Base-by-base conservation (phyloP, 92 coral and sea anemone species). In the Zoanthus gigantus region DNA sequence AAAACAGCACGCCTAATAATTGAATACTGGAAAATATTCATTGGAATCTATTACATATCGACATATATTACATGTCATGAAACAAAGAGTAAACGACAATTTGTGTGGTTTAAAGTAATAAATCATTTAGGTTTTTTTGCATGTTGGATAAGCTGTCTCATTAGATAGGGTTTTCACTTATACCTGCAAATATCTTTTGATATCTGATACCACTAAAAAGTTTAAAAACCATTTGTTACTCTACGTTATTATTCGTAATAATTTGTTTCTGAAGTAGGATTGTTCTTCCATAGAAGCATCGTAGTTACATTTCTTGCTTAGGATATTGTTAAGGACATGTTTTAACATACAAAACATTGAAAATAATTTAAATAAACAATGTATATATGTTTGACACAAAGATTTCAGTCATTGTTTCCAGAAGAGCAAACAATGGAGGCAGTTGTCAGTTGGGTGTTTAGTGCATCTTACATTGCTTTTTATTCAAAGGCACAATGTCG, bases 401-500 rank as follows among this genome's bases (percentile, higher is more conserved):
- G 18, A 66, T 66, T 17, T 9, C 13, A 37, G 42, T 37, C 29
- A 79, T 81, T 81, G 85, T 81, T 42, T 47, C 57, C 85, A 81
- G 61, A 60, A 81, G 85, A 46, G 74, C 5, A 23, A 15, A 81
- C 85, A 81, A 81, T 65, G 15, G 74, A 31, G 14, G 48, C 56
- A 45, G 84, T 37, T 37, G 42, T 37, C 42, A 37, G 42, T 66
- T 30, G 85, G 50, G 46, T 32, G 46, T 66, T 81, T 60, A 81
- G 74, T 46, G 75, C 75, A 63, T 81, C 23, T 66, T 81, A 60
- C 50, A 68, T 63, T 46, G 74, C 14, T 46, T 56, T 68, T 81
- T 58, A 81, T 46, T 81, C 85, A 81, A 47, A 50, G 18, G 46
- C 61, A 65, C 75, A 81, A 81, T 66, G 85, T 54, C 61, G 37